phyloP scores from a whole-genome alignment of 2,888 invertebrate genomes.

The Linhomoeus sp. region DNA sequence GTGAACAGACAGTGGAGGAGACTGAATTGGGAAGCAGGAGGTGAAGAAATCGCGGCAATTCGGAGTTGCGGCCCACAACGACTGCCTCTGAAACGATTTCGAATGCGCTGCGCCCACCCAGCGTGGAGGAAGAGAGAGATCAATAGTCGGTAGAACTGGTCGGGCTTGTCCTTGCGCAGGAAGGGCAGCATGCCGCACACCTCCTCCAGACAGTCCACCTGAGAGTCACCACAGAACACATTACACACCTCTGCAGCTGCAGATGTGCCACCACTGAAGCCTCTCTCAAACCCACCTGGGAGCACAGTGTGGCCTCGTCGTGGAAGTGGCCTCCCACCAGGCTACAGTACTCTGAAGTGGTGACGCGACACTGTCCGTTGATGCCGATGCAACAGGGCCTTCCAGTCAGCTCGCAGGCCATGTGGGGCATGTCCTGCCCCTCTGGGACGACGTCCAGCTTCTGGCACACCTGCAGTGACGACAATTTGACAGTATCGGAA shows the following conservation, averaged over 20 bases:
- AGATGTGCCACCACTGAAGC: background rate
- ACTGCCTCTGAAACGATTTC: too few relatives aligned
- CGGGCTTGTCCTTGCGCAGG: constrained; percentile 69
- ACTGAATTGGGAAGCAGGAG: constrained; percentile 35
- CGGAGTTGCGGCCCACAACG: too few relatives aligned
- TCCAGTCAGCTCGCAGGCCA: constrained; percentile 90
- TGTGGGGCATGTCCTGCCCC: constrained; percentile 29
- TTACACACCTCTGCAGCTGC: too few relatives aligned
- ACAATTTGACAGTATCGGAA: background rate
- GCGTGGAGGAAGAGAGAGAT: constrained; percentile 92
- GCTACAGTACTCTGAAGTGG: constrained; percentile 80
- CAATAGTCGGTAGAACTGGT: constrained; percentile 89
- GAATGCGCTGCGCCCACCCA: constrained; percentile 48
- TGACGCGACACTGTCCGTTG: constrained; percentile 68
- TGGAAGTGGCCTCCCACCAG: constrained; percentile 85
- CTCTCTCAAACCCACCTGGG: constrained; percentile 44
- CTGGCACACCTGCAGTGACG: background rate
- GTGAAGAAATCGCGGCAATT: too few relatives aligned
- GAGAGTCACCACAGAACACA: too few relatives aligned
- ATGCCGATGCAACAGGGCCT: constrained; percentile 82
- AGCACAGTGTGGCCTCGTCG: constrained; percentile 82
- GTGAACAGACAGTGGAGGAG: constrained; percentile 70
- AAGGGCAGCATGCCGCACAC: constrained; percentile 83
- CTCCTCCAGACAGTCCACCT: constrained; percentile 86
- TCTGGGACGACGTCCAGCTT: too few relatives aligned